Conservation (phyloP, 2,888 invertebrate species). For the Agrochola macilenta region DNA sequence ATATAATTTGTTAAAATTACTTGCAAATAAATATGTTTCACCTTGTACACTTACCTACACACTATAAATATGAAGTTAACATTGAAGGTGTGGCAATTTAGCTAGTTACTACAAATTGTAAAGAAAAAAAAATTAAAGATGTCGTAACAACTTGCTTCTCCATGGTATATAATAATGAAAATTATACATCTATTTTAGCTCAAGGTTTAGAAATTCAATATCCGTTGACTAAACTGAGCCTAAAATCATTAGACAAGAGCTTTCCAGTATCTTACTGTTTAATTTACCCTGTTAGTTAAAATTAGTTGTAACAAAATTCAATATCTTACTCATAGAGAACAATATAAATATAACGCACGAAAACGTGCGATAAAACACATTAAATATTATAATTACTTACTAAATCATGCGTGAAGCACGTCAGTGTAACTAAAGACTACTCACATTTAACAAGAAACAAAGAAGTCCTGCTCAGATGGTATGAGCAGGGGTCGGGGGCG, state of each 20-base stretch:
- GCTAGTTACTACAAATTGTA: conserved; percentile 38
- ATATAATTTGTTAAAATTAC: conserved; percentile 47
- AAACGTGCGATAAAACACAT: conserved; percentile 79
- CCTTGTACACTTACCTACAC: conserved; percentile 63
- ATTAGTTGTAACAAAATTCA: conserved; percentile 77
- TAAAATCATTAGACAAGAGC: conserved; percentile 70
- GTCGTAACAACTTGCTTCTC: conserved; percentile 41
- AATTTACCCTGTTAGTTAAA: conserved; percentile 88
- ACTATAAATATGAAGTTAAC: conserved; percentile 58
- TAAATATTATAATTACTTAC: conserved; percentile 67
- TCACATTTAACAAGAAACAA: conserved; percentile 63
- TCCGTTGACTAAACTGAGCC: conserved; percentile 55
- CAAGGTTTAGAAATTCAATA: conserved; percentile 43
- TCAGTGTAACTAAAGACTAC: conserved; percentile 75
- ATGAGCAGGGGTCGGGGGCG: conserved; percentile 67
- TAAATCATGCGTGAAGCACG: conserved; percentile 75
- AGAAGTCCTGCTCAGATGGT: conserved; percentile 40
- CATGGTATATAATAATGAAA: conserved; percentile 46
- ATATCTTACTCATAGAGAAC: conserved; percentile 82
- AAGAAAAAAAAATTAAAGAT: conserved; percentile 38
- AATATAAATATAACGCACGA: conserved; percentile 81
- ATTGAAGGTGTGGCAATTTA: conserved; percentile 56
- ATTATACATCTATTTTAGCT: conserved; percentile 49
- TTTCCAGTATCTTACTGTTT: conserved; percentile 72
- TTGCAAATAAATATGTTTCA: conserved; percentile 56